phyloP scores from a whole-genome alignment of 2,888 invertebrate genomes.

The Diadromus collaris region DNA sequence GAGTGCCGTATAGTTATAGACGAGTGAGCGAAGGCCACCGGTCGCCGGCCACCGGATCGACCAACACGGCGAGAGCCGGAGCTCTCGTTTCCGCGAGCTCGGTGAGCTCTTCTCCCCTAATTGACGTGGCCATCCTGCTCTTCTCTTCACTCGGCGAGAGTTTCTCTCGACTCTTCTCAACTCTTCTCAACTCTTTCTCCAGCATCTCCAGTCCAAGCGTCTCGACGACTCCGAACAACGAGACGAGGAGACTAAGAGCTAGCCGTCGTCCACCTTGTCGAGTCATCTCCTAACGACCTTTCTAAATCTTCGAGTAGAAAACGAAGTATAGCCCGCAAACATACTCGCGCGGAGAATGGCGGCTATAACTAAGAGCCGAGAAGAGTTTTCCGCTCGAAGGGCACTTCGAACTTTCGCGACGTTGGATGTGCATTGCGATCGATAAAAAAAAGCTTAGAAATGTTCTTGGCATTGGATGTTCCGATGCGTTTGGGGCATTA shows the following conservation, averaged over 20 bases:
- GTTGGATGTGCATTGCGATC: not conserved
- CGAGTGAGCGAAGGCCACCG: conserved; percentile 26
- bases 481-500: too few species aligned
- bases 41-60: not conserved
- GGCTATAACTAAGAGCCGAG: conserved; percentile 5
- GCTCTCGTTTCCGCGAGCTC: conserved; percentile 53
- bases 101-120: conserved; percentile 64
- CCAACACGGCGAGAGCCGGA: conserved; percentile 29
- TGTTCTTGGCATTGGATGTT: too few species aligned
- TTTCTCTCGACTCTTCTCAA: conserved; percentile 19
- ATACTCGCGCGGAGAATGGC: conserved; percentile 47
- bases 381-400: conserved; percentile 1
- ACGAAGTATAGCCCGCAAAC: conserved; percentile 33
- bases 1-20: conserved; percentile 41
- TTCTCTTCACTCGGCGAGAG: conserved; percentile 9
- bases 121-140: conserved; percentile 64
- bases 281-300: conserved; percentile 66
- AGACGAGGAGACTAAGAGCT: conserved; percentile 44
- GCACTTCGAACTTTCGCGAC: conserved; percentile 2
- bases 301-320: conserved; percentile 57
- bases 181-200: conserved; percentile 45
- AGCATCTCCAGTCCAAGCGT: conserved; percentile 21
- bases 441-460: not conserved
- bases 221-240: conserved; percentile 48
- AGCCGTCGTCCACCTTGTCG: conserved; percentile 60